These are phyloP conservation scores for Scelioninae gen. 1 DNA, from an alignment of 2,888 invertebrate genomes.

Conservation along the genomic window DNA sequence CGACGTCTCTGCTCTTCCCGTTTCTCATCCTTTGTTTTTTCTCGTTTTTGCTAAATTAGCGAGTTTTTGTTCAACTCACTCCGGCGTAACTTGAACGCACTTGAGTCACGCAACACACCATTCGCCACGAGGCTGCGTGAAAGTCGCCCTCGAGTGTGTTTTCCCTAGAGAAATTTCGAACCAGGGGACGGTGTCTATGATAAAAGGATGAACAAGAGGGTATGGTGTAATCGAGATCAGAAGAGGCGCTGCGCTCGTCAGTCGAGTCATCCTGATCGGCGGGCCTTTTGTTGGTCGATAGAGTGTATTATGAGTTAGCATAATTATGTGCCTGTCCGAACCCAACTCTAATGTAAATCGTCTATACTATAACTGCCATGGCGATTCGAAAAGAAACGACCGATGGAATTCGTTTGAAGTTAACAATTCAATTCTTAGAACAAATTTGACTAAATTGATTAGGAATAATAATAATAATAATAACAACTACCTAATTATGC, in stretches of 20 bases:
- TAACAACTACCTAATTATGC: too few relatives aligned
- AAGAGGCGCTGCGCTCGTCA: conserved; percentile 41
- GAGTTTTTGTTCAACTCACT: conserved; percentile 58
- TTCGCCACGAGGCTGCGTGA: conserved; percentile 38
- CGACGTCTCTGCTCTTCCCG: conserved; percentile 41
- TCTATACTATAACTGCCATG: conserved; percentile 5
- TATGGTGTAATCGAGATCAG: conserved; percentile 48
- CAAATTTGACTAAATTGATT: neutral
- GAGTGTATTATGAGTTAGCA: conserved; percentile 63
- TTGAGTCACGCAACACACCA: conserved; percentile 61
- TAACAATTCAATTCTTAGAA: conserved; percentile 8
- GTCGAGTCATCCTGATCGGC: conserved; percentile 53
- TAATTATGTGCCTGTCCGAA: conserved; percentile 47
- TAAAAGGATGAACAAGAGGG: conserved; percentile 47
- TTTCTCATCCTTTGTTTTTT: conserved; percentile 32
- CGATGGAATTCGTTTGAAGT: conserved; percentile 11
- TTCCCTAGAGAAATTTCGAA: conserved; percentile 45
- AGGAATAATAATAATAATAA: too few relatives aligned
- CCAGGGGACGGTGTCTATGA: conserved; percentile 23
- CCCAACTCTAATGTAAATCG: conserved; percentile 47
- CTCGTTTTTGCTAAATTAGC: conserved; percentile 60
- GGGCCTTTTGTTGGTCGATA: conserved; percentile 55
- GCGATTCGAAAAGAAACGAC: conserved; percentile 11
- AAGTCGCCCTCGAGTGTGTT: conserved; percentile 43
- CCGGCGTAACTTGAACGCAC: conserved; percentile 46